These are phyloP conservation scores for Atractosteus spatula DNA, from an alignment of 2,113 vertebrate genomes.

Conservation along the genomic window DNA sequence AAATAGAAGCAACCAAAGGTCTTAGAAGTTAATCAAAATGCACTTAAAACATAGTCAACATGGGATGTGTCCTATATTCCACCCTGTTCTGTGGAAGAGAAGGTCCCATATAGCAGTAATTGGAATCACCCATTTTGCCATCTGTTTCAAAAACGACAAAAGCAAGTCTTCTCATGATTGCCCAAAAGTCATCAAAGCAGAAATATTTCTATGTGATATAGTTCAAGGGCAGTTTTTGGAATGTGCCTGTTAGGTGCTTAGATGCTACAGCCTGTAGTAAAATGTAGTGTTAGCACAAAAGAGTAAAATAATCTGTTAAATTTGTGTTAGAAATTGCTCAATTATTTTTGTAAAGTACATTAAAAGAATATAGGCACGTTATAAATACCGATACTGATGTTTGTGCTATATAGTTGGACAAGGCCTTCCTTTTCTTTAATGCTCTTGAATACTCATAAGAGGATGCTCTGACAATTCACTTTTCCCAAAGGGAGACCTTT, in stretches of 20 bases:
- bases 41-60: conserved; percentile 34
- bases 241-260: not conserved
- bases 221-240: conserved; percentile 23
- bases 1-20: conserved; percentile 14
- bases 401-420: too few species aligned
- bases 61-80: conserved; percentile 44
- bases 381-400: too few species aligned
- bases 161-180: conserved; percentile 39
- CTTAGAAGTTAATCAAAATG: conserved; percentile 43
- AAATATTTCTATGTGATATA: conserved; percentile 23
- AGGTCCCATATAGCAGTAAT: conserved; percentile 36
- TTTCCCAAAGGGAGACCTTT: too few species aligned
- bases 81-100: conserved; percentile 41
- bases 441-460: too few species aligned
- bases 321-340: too few species aligned
- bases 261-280: not conserved
- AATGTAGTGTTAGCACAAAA: too few species aligned
- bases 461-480: too few species aligned
- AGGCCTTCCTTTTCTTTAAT: too few species aligned
- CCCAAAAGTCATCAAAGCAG: conserved; percentile 41
- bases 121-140: conserved; percentile 35
- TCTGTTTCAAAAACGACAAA: conserved; percentile 46
- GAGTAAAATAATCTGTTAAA: too few species aligned
- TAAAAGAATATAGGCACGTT: too few species aligned
- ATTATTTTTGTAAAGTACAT: too few species aligned